Percentiles rank a stretch among this genome's conserved stretches.
Conservation (phyloP, 2,113 vertebrate species). For the Progne subis region DNA sequence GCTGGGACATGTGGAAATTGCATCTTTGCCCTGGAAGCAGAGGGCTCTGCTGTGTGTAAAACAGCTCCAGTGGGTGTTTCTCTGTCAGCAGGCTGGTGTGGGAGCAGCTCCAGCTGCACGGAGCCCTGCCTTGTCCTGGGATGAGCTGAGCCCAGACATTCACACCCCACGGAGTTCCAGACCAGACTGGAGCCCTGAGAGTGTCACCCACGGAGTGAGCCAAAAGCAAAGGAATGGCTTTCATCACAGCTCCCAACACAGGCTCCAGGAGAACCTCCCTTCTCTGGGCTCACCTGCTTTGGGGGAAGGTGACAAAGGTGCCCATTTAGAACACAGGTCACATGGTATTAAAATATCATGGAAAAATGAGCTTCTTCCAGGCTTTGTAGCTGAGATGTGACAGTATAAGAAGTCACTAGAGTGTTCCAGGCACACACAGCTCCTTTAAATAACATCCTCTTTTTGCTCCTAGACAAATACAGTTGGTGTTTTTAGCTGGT, state of each 20-base stretch:
- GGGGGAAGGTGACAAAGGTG: background rate
- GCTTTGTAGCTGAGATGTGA: conserved; percentile 57
- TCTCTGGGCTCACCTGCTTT: background rate
- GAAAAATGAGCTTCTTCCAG: conserved; percentile 66
- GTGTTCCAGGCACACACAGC: background rate
- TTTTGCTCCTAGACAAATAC: background rate
- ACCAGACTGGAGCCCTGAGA: background rate
- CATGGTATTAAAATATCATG: background rate
- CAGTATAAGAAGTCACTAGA: background rate
- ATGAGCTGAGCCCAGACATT: background rate
- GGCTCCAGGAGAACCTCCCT: background rate
- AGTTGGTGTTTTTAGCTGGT: background rate
- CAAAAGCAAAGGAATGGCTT: conserved; percentile 24
- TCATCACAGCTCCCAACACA: background rate
- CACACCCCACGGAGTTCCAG: background rate
- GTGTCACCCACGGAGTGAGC: background rate
- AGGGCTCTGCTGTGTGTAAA: background rate
- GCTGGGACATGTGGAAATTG: background rate
- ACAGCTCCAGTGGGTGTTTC: background rate
- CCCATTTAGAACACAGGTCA: background rate
- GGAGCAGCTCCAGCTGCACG: conserved; percentile 56
- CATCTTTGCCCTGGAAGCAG: background rate
- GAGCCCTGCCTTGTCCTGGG: conserved; percentile 31
- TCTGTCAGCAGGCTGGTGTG: background rate
- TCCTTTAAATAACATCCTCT: background rate